Percentiles rank a stretch among this genome's conserved stretches.
Evolutionary conservation across 2,888 invertebrate species (phyloP).

Genomic region (Cephonodes hylas): DNA sequence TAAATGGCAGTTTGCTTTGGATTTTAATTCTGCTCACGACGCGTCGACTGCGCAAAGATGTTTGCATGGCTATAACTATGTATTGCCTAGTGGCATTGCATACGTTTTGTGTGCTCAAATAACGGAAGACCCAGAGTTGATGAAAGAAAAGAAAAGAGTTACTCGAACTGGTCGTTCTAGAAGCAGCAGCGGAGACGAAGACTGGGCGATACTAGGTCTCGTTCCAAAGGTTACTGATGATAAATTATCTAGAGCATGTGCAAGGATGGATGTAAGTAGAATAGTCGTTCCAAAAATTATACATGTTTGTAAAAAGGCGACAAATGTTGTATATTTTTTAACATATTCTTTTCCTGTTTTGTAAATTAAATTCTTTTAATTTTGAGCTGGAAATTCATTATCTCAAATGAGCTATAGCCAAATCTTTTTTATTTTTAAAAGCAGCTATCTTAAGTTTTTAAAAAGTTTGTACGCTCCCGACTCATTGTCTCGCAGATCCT

Average conservation of each 20-base stretch:
- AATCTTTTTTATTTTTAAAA: no score
- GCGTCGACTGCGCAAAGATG: neutral
- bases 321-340: no score
- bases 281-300: neutral
- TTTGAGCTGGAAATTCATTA: no score
- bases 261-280: neutral
- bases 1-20: slow-evolving; percentile 2
- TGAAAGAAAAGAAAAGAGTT: neutral
- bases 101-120: slow-evolving; percentile 1
- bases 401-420: no score
- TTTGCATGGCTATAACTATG: neutral
- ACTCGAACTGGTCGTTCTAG: neutral
- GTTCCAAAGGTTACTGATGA: neutral
- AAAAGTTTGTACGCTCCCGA: no score
- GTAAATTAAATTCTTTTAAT: no score
- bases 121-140: neutral
- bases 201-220: neutral
- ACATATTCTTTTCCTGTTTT: no score
- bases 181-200: neutral
- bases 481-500: no score
- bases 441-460: no score
- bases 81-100: neutral
- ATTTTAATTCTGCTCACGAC: slow-evolving; percentile 1
- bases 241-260: neutral
- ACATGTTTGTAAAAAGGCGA: neutral